Conservation (phyloP, 2,888 invertebrate species). For the Xestia rhomboidea region DNA sequence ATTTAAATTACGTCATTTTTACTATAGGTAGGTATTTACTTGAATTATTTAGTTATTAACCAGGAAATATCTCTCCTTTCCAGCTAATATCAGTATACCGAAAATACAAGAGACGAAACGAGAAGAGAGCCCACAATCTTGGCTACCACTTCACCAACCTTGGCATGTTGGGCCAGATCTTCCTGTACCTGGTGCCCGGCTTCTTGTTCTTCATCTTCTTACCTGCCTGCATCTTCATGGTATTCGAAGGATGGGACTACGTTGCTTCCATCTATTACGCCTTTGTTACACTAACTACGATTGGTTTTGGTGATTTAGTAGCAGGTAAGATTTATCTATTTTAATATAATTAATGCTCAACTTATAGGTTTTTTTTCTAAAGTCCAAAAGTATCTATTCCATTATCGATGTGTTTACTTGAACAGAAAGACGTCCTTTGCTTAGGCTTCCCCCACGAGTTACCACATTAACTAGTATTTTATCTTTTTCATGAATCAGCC, state of each 20-base stretch:
- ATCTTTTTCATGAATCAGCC: not conserved
- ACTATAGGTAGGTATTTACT: not conserved
- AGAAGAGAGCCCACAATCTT: slow-evolving; percentile 90
- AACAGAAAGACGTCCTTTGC: not conserved
- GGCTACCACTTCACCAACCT: slow-evolving; percentile 93
- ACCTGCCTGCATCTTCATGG: slow-evolving; percentile 95
- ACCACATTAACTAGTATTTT: not conserved
- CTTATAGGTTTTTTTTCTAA: not conserved
- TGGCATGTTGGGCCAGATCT: slow-evolving; percentile 94
- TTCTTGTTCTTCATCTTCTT: slow-evolving; percentile 96
- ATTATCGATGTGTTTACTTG: not conserved
- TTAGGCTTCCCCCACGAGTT: not conserved
- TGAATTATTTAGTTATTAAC: not conserved
- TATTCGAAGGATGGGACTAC: slow-evolving; percentile 96
- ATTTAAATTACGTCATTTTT: not conserved
- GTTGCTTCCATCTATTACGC: slow-evolving; percentile 96
- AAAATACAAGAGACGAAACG: slow-evolving; percentile 94
- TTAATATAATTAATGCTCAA: not conserved
- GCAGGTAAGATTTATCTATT: slow-evolving; percentile 91
- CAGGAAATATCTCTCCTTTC: slow-evolving; percentile 62
- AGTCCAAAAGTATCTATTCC: not conserved
- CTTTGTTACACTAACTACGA: slow-evolving; percentile 96
- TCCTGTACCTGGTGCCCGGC: slow-evolving; percentile 96
- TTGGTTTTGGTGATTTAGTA: slow-evolving; percentile 98
- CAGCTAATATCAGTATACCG: slow-evolving; percentile 94